Evolutionary conservation across 2,888 invertebrate species (phyloP).

Genomic region (Coleophora deauratella): DNA sequence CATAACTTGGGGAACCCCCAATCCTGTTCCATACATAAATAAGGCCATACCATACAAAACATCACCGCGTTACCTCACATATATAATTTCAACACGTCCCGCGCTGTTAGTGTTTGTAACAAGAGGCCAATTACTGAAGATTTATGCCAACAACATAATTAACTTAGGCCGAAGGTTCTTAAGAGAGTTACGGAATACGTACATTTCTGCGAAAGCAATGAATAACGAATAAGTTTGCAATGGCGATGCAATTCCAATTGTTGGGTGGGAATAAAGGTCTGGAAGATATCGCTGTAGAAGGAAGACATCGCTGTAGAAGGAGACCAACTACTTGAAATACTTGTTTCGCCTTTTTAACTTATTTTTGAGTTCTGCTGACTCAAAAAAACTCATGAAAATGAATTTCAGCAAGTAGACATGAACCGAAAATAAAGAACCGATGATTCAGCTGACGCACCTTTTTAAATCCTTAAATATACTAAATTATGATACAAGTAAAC

Average conservation of each 20-base stretch:
- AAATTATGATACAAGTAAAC: no score
- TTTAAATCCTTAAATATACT: no score
- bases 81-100: slow-evolving; percentile 72
- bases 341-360: no score
- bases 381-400: no score
- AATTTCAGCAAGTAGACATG: no score
- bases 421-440: no score
- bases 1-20: background rate
- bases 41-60: slow-evolving; percentile 28
- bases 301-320: no score
- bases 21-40: background rate
- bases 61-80: slow-evolving; percentile 52
- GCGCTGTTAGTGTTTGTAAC: slow-evolving; percentile 66
- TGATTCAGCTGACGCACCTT: no score
- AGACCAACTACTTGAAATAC: no score
- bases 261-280: no score
- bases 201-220: slow-evolving; percentile 25
- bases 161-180: slow-evolving; percentile 71
- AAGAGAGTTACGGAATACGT: slow-evolving; percentile 62
- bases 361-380: no score
- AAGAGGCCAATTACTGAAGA: slow-evolving; percentile 74
- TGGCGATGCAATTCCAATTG: background rate
- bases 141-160: slow-evolving; percentile 73
- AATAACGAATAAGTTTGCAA: background rate
- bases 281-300: no score